Evolutionary conservation across 2,797 vertebrate genomes (phyloP), one percentile per base, ranked within the genome.

Genomic region (Taeniopygia guttata): DNA sequence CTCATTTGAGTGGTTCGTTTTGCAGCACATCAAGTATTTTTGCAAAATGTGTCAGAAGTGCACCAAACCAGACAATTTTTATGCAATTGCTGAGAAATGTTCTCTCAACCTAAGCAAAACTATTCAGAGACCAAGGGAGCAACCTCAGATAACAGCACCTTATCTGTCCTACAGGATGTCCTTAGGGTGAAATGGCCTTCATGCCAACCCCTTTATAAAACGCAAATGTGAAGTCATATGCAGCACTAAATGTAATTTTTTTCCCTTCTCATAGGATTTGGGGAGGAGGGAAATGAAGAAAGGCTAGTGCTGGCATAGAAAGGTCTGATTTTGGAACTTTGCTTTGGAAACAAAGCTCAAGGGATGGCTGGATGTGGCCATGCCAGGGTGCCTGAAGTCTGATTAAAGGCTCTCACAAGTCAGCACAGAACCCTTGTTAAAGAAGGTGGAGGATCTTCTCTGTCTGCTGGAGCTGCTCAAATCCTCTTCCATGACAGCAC

Each of bases 211-310:
- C 6, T 66, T 48, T 34, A 45, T 16, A 23, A 87, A 89, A 87
- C 92, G 27, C 14, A 63, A 85, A 73, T 11, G 7, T 49, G 25
- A 84, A 89, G 17, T 20, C 29, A 66, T 34, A 36, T 3, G 1
- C 45, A 69, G 40, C 25, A 42, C 29, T 55, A 36, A 22, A 63
- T 36, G 19, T 26, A 36, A 16, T 10, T 9, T 27, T 58, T 18
- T 21, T 16, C 5, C 13, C 4, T 9, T 13, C 4, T 23, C 1
- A 0, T 10, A 4, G 36, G 70, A 84, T 69, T 18, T 25, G 8
- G 4, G 45, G 22, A 55, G n/a, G 22, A 76, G 11, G 3, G 32
- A 38, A 75, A 48, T 64, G 14, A 76, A 84, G 40, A 78, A 56
- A 56, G 32, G 15, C 54, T 81, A 34, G 23, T 81, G 13, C 29